These are phyloP conservation scores for Uria aalge DNA, from an alignment of 2,113 vertebrate genomes.

Conservation along the genomic window DNA sequence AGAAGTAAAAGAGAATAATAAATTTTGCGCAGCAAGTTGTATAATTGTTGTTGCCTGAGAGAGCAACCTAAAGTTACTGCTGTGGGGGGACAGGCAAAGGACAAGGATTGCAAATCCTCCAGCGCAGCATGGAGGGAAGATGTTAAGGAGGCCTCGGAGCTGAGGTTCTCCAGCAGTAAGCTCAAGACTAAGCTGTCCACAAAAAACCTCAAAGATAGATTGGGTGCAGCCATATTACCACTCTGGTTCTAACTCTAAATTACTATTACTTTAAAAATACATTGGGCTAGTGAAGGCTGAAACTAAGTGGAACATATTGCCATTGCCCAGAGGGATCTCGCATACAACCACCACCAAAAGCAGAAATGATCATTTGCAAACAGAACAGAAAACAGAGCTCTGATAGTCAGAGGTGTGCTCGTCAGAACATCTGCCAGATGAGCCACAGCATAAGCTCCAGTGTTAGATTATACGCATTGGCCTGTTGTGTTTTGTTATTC, in stretches of 20 bases:
- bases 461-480: not conserved
- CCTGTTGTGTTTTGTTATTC: not conserved
- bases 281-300: not conserved
- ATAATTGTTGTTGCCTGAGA: not conserved
- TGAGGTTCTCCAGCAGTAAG: not conserved
- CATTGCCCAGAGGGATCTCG: not conserved
- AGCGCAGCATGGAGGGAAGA: not conserved
- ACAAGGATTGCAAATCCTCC: not conserved
- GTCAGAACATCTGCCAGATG: constrained; percentile 10
- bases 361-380: not conserved
- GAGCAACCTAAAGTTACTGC: not conserved
- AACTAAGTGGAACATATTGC: constrained; percentile 9
- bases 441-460: not conserved
- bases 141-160: not conserved
- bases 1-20: not conserved
- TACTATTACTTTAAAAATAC: not conserved
- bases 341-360: not conserved
- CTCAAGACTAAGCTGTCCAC: accelerated
- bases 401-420: not conserved
- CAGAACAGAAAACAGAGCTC: not conserved
- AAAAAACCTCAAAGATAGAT: not conserved
- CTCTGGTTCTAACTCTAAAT: not conserved
- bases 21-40: not conserved
- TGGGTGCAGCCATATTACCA: not conserved
- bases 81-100: not conserved